Conservation (phyloP, 2,113 vertebrate genomes). For the Tychaedon coryphoeus region DNA sequence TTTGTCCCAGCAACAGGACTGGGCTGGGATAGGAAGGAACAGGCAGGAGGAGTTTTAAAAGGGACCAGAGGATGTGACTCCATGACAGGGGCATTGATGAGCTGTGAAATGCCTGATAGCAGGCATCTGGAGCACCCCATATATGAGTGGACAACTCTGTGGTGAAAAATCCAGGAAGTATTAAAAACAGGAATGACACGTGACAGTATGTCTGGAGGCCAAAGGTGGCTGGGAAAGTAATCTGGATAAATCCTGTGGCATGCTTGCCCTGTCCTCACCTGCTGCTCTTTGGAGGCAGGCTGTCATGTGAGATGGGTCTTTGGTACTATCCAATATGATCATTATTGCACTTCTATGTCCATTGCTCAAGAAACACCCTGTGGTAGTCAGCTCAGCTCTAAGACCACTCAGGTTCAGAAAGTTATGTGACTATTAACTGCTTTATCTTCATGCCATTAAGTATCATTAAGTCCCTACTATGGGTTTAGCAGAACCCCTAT, state of each 20-base stretch:
- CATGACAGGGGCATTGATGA: accelerated
- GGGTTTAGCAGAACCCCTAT: slow-evolving; percentile 20
- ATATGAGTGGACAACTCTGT: background rate
- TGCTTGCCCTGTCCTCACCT: background rate
- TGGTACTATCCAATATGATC: background rate
- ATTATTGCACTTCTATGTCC: background rate
- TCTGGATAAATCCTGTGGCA: accelerated
- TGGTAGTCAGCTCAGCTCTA: background rate
- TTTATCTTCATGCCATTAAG: slow-evolving; percentile 28
- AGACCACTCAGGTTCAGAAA: background rate
- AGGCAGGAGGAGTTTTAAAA: background rate
- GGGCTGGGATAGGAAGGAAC: background rate
- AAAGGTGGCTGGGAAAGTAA: background rate
- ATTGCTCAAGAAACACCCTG: background rate
- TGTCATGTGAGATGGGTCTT: background rate
- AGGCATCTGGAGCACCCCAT: background rate
- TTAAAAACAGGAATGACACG: background rate
- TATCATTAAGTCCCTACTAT: slow-evolving; percentile 28
- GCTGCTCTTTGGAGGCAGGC: background rate
- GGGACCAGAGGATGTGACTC: background rate
- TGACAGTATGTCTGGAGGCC: background rate
- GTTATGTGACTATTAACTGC: background rate
- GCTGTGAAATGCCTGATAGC: background rate
- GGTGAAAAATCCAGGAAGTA: background rate
- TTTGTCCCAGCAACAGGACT: background rate